These are phyloP conservation scores for Muraenolepis orangiensis DNA, from an alignment of 2,797 vertebrate species.

Conservation along the genomic window DNA sequence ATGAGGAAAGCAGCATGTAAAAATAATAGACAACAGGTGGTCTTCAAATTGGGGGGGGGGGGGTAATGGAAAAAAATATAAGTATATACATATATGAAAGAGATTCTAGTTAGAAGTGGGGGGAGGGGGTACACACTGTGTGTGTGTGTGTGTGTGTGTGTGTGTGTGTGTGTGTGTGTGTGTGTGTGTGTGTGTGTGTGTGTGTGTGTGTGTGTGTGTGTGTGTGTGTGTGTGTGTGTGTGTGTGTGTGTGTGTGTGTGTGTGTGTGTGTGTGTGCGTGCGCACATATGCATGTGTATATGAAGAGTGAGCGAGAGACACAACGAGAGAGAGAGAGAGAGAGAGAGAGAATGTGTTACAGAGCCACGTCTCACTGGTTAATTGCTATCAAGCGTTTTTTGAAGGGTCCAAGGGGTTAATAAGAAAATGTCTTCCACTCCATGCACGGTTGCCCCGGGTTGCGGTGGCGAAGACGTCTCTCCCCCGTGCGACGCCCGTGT, in stretches of 20 bases:
- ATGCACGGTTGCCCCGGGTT: conserved; percentile 61
- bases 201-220: conserved; percentile 15
- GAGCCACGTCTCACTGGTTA: conserved; percentile 58
- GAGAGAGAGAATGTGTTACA: conserved; percentile 51
- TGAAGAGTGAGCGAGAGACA: neutral
- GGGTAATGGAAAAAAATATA: conserved; percentile 22
- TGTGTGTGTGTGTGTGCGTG: neutral
- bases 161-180: conserved; percentile 11
- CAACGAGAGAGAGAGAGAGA: conserved; percentile 35
- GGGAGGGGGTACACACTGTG: conserved; percentile 30
- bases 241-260: conserved; percentile 22
- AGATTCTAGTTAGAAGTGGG: conserved; percentile 47
- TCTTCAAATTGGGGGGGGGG: conserved; percentile 77
- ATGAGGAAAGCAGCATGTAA: conserved; percentile 99
- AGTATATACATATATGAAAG: conserved; percentile 54
- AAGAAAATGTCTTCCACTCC: conserved; percentile 65
- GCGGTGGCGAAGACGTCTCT: conserved; percentile 25
- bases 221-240: conserved; percentile 18
- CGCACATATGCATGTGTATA: too few relatives aligned
- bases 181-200: conserved; percentile 13
- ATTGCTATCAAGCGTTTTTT: conserved; percentile 65
- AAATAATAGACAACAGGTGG: conserved; percentile 99
- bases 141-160: conserved; percentile 17
- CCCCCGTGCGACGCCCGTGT: too few relatives aligned
- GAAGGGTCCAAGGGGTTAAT: conserved; percentile 65